Base-by-base conservation (phyloP, 1,140 invertebrate genomes). In the Anastrepha obliqua region DNA sequence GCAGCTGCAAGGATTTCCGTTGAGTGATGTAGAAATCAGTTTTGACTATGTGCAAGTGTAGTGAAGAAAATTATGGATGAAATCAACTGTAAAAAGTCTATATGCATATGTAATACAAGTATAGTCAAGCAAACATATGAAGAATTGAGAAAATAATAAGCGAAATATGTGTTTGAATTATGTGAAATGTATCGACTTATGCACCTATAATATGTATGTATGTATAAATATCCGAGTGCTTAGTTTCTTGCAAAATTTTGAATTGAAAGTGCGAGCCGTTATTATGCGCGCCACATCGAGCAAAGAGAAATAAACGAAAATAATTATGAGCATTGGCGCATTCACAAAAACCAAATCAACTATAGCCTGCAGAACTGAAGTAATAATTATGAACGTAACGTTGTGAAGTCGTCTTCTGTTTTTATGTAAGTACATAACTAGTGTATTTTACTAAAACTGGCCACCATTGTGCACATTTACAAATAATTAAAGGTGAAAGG, bases 401-500 rank as follows among this genome's bases (percentile, higher is more conserved):
- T 74, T 62, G 13, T 44, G 67, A 13, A 44, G 42, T 11, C 11
- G 13, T 44, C 67, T 74, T 5, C 64, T 67, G 42, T 74, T 74
- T 74, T 44, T 74, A 74, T 74, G 67, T 74, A 74, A 74, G 67
- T 74, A 47, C 1, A 44, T 47, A 74, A 74, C 9, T 29, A 29
- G 29, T 29, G 29, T 47, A 44, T 47, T 55, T 47, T 13, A 13
- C 17, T 44, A 42, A 74, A 15, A 15, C 39, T 74, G 39, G 39
- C 39, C 11, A 67, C 65, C 20, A 29, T 67, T 42, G 29, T 29
- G 29, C 20, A 67, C 13, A 74, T 44, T 44, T 15, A 74, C 5
- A 42, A 47, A 39, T 44, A 47, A 74, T 44, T 74, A 74, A 74
- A 74, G 67, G 67, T 44, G 42, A 44, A 47, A n/a, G 42, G 6